Evolutionary conservation across 2,888 invertebrate genomes (phyloP), one percentile per base, ranked within the genome.

Genomic region (Drosophila melanosoma): DNA sequence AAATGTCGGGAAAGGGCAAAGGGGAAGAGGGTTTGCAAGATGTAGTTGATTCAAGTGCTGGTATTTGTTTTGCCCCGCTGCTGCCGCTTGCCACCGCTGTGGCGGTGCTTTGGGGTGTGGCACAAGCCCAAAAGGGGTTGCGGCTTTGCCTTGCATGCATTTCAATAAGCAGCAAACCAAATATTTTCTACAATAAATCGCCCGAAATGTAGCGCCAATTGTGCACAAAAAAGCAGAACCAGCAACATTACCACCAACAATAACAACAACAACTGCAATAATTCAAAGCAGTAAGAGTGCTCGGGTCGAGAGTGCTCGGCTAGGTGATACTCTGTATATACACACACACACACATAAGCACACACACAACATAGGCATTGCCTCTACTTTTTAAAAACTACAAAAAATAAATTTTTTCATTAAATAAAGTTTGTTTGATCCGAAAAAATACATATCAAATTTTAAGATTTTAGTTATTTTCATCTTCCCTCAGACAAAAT

Each of bases 141-240:
- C 38, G 58, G 53, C 42, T 36, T 58, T 74, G 69, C 65, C 77
- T 69, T 60, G 76, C 78, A 78, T 80, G 87, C 86, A 88, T 85
- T 85, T 85, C 85, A 88, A 88, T 88, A 86, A 86, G 78, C 87
- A 74, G 67, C 61, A 68, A 36, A 68, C 65, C 63, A 83, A 85
- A 75, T 83, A 79, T 83, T 81, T 79, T 49, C 65, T 54, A 69
- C 81, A 56, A 87, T 87, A 85, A 85, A 88, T 85, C 83, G 83
- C 61, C 64, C 49, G 58, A 69, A 77, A 67, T 79, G 63, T 71
- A 73, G 61, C 77, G 72, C 75, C 78, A 81, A 78, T 81, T 78
- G 72, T 75, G 75, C 78, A 70, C 69, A 63, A 66, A 73, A 65
- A 59, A 54, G 52, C 48, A 65, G 23, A 45, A 33, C 15, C 52